phyloP scores from a whole-genome alignment of 1,140 invertebrate species.

The Procambarus clarkii region DNA sequence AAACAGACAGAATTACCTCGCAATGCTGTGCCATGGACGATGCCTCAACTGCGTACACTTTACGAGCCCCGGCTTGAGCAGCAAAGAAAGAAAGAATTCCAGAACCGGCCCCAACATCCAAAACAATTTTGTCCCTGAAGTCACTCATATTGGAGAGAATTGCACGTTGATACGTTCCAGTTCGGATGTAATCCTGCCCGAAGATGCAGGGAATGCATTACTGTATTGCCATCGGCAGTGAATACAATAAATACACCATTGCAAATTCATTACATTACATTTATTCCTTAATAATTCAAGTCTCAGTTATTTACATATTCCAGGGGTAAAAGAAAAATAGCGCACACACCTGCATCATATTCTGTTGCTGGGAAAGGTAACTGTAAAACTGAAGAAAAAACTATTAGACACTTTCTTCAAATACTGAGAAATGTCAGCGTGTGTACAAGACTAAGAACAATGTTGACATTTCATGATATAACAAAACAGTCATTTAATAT shows the following conservation, averaged over 20 bases:
- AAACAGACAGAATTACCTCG: constrained; percentile 79
- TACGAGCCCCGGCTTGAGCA: constrained; percentile 95
- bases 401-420: neutral
- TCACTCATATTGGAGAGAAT: constrained; percentile 95
- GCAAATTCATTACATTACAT: neutral
- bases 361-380: constrained; percentile 99
- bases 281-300: no score
- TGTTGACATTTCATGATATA: no score
- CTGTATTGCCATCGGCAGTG: neutral
- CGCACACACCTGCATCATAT: constrained; percentile 91
- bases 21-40: constrained; percentile 98
- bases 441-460: no score
- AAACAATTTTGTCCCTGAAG: constrained; percentile 93
- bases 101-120: constrained; percentile 98
- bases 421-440: no score
- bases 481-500: no score
- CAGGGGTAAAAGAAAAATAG: neutral
- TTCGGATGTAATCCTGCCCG: constrained; percentile 94
- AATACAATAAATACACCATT: neutral
- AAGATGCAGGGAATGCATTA: neutral
- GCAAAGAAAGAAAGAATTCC: constrained; percentile 99
- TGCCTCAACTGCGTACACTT: constrained; percentile 98
- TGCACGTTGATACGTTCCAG: constrained; percentile 97
- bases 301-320: neutral
- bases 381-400: constrained; percentile 92